Percentiles rank a stretch among this genome's conserved stretches.
Conservation (phyloP, 2,797 vertebrate species). For the Coilia nasus region DNA sequence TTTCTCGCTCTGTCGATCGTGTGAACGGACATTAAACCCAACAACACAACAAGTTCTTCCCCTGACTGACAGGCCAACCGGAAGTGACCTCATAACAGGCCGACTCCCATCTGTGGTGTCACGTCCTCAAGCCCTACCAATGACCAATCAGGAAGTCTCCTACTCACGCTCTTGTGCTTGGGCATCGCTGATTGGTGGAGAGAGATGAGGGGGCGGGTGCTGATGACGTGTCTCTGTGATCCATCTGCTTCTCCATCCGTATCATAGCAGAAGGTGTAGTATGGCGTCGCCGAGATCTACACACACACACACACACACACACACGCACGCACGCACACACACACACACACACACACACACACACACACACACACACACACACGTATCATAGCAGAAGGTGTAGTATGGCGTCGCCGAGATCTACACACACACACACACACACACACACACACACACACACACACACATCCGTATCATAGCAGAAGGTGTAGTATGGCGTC, state of each 20-base stretch:
- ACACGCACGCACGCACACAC: slow-evolving; percentile 22
- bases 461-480: slow-evolving; percentile 65
- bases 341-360: neutral
- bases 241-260: slow-evolving; percentile 64
- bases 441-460: neutral
- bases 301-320: slow-evolving; percentile 19
- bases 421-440: neutral
- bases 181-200: slow-evolving; percentile 74
- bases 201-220: slow-evolving; percentile 80
- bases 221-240: slow-evolving; percentile 73
- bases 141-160: neutral
- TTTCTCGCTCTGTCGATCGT: too few species aligned
- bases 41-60: too few species aligned
- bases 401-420: too few species aligned
- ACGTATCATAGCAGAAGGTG: too few species aligned
- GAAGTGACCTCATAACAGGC: too few species aligned
- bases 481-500: slow-evolving; percentile 77
- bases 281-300: slow-evolving; percentile 67
- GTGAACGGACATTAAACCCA: too few species aligned
- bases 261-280: slow-evolving; percentile 81
- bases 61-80: too few species aligned
- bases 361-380: neutral
- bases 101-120: too few species aligned
- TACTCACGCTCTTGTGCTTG: slow-evolving; percentile 73
- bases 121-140: too few species aligned